Evolutionary conservation across 1,140 invertebrate species (phyloP).

Genomic region (Homalodisca vitripennis): DNA sequence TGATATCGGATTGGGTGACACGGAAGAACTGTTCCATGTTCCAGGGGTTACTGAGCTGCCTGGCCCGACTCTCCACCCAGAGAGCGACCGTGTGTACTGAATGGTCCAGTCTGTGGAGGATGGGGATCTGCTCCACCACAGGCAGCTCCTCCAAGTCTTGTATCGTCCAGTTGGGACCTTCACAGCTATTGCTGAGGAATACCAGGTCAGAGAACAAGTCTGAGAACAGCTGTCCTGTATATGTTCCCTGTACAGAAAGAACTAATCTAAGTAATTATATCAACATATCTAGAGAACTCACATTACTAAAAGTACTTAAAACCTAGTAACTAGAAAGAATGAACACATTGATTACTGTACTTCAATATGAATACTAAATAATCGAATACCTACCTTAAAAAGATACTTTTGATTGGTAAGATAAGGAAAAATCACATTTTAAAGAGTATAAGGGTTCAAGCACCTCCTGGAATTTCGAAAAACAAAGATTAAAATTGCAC

Average conservation of each 20-base stretch:
- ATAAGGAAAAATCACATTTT: too few species aligned
- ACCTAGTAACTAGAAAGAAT: too few species aligned
- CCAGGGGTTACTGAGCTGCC: slow-evolving; percentile 69
- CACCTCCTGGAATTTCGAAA: too few species aligned
- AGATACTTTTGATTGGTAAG: too few species aligned
- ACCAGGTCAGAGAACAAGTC: slow-evolving; percentile 63
- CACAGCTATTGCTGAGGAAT: slow-evolving; percentile 63
- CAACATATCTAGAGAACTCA: too few species aligned
- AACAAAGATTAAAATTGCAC: too few species aligned
- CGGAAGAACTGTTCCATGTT: slow-evolving; percentile 66
- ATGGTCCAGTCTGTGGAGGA: slow-evolving; percentile 63
- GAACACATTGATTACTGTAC: too few species aligned
- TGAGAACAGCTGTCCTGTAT: slow-evolving; percentile 60
- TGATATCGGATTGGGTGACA: slow-evolving; percentile 58
- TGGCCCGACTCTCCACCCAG: slow-evolving; percentile 68
- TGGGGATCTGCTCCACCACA: slow-evolving; percentile 75
- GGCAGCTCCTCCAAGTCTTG: slow-evolving; percentile 59
- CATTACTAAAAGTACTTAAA: too few species aligned
- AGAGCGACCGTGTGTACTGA: slow-evolving; percentile 59
- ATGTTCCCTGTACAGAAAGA: slow-evolving; percentile 50
- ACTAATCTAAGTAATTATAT: too few species aligned
- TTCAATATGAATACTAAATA: too few species aligned
- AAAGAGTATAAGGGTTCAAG: too few species aligned
- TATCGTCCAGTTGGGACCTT: slow-evolving; percentile 55
- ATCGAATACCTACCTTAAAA: too few species aligned